A percentile compares a stretch with the other conserved stretches of the same genome.
phyloP scores from a whole-genome alignment of 2,113 vertebrate genomes.

The Boulengeromyrus knoepffleri region DNA sequence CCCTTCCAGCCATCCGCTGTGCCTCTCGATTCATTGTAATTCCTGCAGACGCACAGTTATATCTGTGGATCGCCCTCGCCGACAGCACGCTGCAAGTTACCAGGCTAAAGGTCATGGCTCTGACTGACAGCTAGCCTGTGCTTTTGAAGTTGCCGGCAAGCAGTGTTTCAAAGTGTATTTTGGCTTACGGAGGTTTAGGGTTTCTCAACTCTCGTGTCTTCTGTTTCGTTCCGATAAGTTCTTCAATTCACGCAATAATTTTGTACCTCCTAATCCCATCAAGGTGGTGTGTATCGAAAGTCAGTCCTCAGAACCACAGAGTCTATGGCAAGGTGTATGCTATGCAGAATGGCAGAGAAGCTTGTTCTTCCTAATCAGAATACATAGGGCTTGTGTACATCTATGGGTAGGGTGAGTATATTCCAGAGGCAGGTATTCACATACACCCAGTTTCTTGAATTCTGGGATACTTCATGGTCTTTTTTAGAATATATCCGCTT shows the following conservation, averaged over 20 bases:
- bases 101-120: conserved; percentile 23
- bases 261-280: not conserved
- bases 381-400: not conserved
- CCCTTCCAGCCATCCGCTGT: not conserved
- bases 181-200: not conserved
- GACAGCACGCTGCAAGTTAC: conserved; percentile 14
- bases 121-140: conserved; percentile 18
- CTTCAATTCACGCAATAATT: not conserved
- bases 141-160: conserved; percentile 25
- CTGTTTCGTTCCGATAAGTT: not conserved
- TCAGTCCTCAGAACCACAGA: not conserved
- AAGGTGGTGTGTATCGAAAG: not conserved
- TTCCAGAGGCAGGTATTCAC: not conserved
- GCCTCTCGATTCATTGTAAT: not conserved
- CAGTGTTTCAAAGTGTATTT: conserved; percentile 28
- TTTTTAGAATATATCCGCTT: not conserved
- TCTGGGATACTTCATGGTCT: not conserved
- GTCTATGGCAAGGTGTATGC: not conserved
- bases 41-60: not conserved
- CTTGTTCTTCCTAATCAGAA: not conserved
- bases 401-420: not conserved
- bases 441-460: not conserved
- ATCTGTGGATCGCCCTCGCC: not conserved
- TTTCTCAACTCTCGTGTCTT: not conserved
- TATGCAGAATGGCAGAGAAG: not conserved